phyloP scores from a whole-genome alignment of 92 coral and sea anemone species.

The Phenganax subtilis region DNA sequence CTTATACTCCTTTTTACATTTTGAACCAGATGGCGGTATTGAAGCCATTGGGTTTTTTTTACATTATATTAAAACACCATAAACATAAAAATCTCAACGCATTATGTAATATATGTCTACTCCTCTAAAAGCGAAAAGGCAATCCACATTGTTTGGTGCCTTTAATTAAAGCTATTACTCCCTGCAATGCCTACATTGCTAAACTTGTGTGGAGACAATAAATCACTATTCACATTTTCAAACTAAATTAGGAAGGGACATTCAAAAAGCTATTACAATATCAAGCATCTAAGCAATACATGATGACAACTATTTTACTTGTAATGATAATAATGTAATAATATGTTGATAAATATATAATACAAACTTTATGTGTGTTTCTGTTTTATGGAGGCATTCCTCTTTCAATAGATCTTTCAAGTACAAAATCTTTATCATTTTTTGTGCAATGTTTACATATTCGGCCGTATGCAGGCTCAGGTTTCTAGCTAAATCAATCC shows the following conservation, averaged over 20 bases:
- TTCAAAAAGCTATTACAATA: background rate
- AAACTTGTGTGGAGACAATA: background rate
- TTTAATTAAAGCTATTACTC: background rate
- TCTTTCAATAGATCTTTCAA: conserved; percentile 5
- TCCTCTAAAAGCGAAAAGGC: background rate
- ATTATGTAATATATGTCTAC: background rate
- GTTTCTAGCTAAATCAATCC: background rate
- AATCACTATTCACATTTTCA: background rate
- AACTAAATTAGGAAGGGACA: background rate
- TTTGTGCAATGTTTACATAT: background rate
- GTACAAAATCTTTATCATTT: background rate
- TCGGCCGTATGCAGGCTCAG: background rate
- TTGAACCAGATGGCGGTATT: conserved; percentile 1
- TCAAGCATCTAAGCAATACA: background rate
- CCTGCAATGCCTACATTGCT: background rate
- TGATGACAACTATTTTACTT: background rate
- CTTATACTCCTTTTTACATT: background rate
- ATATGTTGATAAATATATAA: conserved; percentile 1
- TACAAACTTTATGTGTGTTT: conserved; percentile 9
- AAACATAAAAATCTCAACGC: background rate
- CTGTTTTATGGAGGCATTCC: background rate
- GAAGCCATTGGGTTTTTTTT: background rate
- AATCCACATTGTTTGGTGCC: background rate
- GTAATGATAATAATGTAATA: background rate
- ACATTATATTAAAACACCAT: too few species aligned